phyloP scores from a whole-genome alignment of 2,888 invertebrate species.

The Tachina fera region DNA sequence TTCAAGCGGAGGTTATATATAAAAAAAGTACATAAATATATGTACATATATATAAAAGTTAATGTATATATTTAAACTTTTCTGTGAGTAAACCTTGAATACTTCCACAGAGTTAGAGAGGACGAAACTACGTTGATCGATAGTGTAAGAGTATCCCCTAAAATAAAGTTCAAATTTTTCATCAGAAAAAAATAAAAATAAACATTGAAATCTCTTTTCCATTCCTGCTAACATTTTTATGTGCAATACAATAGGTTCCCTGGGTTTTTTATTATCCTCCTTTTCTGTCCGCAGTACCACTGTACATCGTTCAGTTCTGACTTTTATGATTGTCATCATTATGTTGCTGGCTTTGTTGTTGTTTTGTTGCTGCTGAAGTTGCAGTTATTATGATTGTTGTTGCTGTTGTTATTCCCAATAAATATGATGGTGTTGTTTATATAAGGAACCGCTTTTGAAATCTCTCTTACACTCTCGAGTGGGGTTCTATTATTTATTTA shows the following conservation, averaged over 20 bases:
- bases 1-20: too few relatives aligned
- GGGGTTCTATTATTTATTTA: slow-evolving; percentile 60
- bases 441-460: slow-evolving; percentile 72
- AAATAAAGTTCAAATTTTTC: background rate
- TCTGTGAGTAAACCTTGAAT: too few relatives aligned
- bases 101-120: too few relatives aligned
- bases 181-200: background rate
- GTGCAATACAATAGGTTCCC: too few relatives aligned
- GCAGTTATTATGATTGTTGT: background rate
- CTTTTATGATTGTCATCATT: slow-evolving; percentile 62
- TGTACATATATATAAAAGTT: too few relatives aligned
- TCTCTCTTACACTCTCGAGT: slow-evolving; percentile 66
- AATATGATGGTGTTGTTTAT: slow-evolving; percentile 70
- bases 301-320: slow-evolving; percentile 16
- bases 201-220: background rate
- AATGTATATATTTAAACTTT: too few relatives aligned
- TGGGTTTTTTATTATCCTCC: background rate
- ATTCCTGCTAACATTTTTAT: too few relatives aligned
- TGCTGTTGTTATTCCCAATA: slow-evolving; percentile 40
- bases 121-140: background rate
- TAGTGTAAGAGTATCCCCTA: background rate
- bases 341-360: slow-evolving; percentile 29
- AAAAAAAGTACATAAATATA: too few relatives aligned
- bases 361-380: slow-evolving; percentile 23
- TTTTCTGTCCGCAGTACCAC: slow-evolving; percentile 9